Evolutionary conservation across 2,888 invertebrate genomes (phyloP).

Genomic region (Drosophila birchii): DNA sequence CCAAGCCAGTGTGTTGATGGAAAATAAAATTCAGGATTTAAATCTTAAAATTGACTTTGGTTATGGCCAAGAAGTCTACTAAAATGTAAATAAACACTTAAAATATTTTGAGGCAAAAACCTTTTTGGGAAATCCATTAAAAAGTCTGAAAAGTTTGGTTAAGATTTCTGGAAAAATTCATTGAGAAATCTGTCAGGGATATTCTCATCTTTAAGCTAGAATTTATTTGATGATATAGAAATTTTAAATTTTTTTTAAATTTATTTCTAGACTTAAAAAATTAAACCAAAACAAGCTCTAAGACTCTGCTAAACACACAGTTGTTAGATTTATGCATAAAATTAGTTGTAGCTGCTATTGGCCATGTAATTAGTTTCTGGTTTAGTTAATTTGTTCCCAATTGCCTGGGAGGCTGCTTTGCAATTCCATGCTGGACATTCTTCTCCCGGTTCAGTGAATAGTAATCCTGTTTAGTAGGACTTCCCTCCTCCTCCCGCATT

Average conservation of each 20-base stretch:
- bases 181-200: neutral
- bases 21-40: constrained; percentile 4
- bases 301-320: neutral
- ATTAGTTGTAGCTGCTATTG: neutral
- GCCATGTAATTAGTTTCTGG: neutral
- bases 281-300: neutral
- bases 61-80: neutral
- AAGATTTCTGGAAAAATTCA: neutral
- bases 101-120: neutral
- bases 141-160: neutral
- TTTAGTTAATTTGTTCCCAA: neutral
- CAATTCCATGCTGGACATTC: constrained; percentile 20
- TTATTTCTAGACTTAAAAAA: neutral
- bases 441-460: constrained; percentile 26
- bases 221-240: neutral
- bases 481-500: constrained; percentile 10
- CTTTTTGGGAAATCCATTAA: neutral
- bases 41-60: constrained; percentile 2
- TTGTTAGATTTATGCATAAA: neutral
- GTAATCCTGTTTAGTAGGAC: constrained; percentile 13
- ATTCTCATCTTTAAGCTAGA: neutral
- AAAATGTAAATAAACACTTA: neutral
- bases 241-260: neutral
- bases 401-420: neutral
- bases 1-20: constrained; percentile 2